Base-by-base conservation (phyloP, 2,797 vertebrate genomes). In the Cyclopterus lumpus region DNA sequence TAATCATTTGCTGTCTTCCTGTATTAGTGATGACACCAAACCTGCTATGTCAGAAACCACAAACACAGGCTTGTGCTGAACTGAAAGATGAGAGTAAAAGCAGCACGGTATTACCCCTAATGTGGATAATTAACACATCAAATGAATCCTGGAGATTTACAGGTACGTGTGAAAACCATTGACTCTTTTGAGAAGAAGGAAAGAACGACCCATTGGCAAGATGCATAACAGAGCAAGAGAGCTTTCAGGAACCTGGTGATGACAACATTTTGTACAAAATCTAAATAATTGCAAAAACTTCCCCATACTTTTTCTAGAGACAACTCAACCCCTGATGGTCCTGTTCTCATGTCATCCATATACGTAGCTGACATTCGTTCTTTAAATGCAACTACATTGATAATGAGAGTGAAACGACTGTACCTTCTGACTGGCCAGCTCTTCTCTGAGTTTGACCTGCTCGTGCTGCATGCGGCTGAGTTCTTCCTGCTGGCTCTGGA, bases 401-500 rank as follows among this genome's bases (percentile, higher is more conserved):
- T 24, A 22, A 49, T 22, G n/a, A 49, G 34, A 14, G 58, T 5
- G 58, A 24, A 6, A 26, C 10, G 30, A 26, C 7, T 9, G 28
- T 70, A 91, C 91, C 97, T 98, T 99, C 88, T 99, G 98, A 71
- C 96, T 95, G 76, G 93, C 77, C 49, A 99, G 93, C 36, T 99
- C 97, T 66, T 97, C 97, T 85, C 81, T 87, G 34, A 99, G 92
- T 48, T 87, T 93, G 67, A 90, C 91, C 85, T 97, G 53, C 71
- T 98, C 96, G 75, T 96, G 96, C 62, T 89, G 86, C 89, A 93
- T 49, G 18, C 62, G 87, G 70, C 30, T 82, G 16, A 99, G 20
- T 71, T 98, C 97, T n/a, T 97, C 97, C 81, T 97, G 96, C 70
- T 97, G 97, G 82, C 64, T 96, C 79, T 97, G 97, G 42, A 96